Evolutionary conservation across 1,140 invertebrate species (phyloP).

Genomic region (Nixonia krombeini): DNA sequence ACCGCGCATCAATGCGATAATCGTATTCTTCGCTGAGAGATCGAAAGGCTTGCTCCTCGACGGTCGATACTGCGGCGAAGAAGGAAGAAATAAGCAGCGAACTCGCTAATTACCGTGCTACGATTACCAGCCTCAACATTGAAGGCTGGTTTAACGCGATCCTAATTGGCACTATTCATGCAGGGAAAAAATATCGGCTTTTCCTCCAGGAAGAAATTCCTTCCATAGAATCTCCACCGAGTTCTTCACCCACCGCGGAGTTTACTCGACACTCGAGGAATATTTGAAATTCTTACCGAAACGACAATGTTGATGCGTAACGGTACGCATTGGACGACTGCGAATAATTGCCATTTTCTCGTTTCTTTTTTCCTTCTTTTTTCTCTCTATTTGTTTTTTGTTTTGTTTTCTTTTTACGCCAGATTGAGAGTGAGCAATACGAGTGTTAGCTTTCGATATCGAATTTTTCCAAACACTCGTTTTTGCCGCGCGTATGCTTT

Average conservation of each 20-base stretch:
- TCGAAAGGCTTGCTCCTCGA: conserved; percentile 14
- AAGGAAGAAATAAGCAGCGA: conserved; percentile 28
- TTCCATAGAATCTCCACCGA: neutral
- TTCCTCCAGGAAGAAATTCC: conserved; percentile 25
- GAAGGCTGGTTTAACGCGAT: conserved; percentile 32
- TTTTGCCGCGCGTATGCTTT: too few relatives aligned
- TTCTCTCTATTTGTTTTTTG: too few relatives aligned
- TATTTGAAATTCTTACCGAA: conserved; percentile 9
- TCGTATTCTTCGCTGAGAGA: conserved; percentile 8
- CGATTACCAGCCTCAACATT: conserved; percentile 30
- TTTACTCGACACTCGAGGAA: neutral
- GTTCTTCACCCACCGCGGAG: neutral
- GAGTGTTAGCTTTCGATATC: too few relatives aligned
- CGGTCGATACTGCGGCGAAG: conserved; percentile 12
- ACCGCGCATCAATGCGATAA: too few relatives aligned
- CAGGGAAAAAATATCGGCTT: conserved; percentile 27
- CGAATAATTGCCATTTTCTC: too few relatives aligned
- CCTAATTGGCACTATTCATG: conserved; percentile 27
- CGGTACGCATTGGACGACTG: too few relatives aligned
- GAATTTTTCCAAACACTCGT: too few relatives aligned
- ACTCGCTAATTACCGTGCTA: conserved; percentile 30
- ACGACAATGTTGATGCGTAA: neutral
- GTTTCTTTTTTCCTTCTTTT: too few relatives aligned
- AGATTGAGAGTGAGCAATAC: too few relatives aligned
- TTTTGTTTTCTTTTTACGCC: too few relatives aligned